Evolutionary conservation across 1,140 invertebrate species (phyloP), one percentile per base, ranked within the genome.

Genomic region (Penaeus chinensis): DNA sequence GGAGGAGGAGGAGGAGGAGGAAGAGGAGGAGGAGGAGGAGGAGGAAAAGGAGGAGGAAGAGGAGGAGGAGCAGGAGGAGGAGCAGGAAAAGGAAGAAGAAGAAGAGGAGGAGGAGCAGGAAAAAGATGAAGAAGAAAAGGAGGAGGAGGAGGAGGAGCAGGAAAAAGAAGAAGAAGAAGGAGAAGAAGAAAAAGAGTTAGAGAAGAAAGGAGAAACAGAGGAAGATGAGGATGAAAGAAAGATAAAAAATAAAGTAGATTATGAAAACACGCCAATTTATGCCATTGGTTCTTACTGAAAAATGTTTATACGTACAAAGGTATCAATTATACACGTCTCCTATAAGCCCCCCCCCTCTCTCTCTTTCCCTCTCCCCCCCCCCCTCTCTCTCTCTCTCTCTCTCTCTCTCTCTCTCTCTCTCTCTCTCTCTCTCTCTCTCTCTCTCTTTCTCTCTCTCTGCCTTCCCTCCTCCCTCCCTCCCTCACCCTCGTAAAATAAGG

Each of bases 311-410:
- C 47, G 11, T 47, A 47, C 11, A 47, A 13, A 47, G 47, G 47
- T 47, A 47, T 47, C 11, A 13, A 47, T 47, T 47, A 13, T 47
- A 13, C 47, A 47, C 11, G 0, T 77, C 74, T 76, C 71, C 42
- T 42, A 32, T 42, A 32, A 24, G 27, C 71, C 42, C 71, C 42
- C 22, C 4, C 37, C 16, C 27, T 13, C 27, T 18, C 27, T 32
- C 74, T 42, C 37, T 32, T 5, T 32, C 19, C 7, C 42, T 76
- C 71, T 37, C 42, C 2, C 76, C 47, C 76, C n/a, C 76, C 11
- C 76, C 5, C 32, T 42, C 76, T 54, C 76, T 78, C 27, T 77
- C 74, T 77, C 27, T 32, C 74, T 77, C 74, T 32, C 74, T 77
- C 27, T 32, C 20, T 32, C 74, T 32, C 74, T 32, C 74, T 32